These are phyloP conservation scores for Stegostoma tigrinum DNA, from an alignment of 2,113 vertebrate genomes.

Conservation along the genomic window DNA sequence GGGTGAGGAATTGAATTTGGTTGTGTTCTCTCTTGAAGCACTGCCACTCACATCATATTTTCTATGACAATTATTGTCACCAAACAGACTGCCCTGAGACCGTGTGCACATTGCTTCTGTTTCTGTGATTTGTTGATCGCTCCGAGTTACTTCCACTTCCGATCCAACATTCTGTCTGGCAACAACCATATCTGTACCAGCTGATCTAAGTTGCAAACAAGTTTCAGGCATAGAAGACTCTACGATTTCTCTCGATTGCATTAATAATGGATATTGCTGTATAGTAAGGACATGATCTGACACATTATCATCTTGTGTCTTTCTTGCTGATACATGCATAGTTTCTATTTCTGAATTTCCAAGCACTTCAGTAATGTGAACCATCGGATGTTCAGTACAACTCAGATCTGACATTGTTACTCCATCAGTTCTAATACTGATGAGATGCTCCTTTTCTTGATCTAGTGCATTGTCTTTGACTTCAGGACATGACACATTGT, in stretches of 20 bases:
- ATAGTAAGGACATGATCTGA: background rate
- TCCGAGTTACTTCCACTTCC: background rate
- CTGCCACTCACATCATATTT: background rate
- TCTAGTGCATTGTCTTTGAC: background rate
- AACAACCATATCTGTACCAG: constrained; percentile 1
- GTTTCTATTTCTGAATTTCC: background rate
- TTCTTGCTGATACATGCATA: background rate
- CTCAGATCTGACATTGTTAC: background rate
- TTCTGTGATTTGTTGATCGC: background rate
- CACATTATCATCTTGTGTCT: background rate
- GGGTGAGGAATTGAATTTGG: constrained; percentile 12
- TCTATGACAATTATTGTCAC: background rate
- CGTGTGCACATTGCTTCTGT: background rate
- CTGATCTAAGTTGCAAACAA: background rate
- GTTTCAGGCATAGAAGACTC: background rate
- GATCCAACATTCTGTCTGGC: background rate
- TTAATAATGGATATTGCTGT: background rate
- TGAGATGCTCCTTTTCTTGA: background rate
- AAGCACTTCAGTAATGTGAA: background rate
- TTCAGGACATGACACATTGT: too few relatives aligned
- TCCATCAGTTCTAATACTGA: background rate
- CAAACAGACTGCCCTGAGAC: background rate
- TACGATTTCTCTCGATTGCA: background rate
- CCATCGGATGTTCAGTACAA: background rate
- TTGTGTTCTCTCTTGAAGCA: background rate